Evolutionary conservation across 2,797 vertebrate species (phyloP).

Genomic region (Champsocephalus esox): DNA sequence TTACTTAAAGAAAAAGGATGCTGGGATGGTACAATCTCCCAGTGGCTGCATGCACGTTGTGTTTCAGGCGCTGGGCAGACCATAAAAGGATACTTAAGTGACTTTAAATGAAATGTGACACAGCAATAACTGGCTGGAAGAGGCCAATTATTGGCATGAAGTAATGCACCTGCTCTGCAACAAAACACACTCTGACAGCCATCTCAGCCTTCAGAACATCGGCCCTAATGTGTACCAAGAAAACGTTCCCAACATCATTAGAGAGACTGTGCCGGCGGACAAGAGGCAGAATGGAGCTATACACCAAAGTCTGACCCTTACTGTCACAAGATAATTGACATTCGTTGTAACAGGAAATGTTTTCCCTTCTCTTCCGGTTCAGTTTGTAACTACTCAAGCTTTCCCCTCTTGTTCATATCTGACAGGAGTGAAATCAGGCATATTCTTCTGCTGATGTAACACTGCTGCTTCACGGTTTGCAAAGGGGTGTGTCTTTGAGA

Average conservation of each 20-base stretch:
- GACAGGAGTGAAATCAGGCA: conserved; percentile 38
- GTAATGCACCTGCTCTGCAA: conserved; percentile 11
- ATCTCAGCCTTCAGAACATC: not conserved
- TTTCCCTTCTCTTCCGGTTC: conserved; percentile 7
- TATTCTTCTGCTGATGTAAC: conserved; percentile 44
- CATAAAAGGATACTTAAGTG: conserved; percentile 18
- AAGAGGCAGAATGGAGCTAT: conserved; percentile 1
- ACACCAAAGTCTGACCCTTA: not conserved
- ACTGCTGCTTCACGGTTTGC: conserved; percentile 41
- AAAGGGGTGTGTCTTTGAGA: conserved; percentile 12
- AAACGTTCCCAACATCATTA: conserved; percentile 3
- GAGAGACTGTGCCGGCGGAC: not conserved
- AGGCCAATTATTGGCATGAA: conserved; percentile 25
- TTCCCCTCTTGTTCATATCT: conserved; percentile 17
- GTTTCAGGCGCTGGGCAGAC: conserved; percentile 10
- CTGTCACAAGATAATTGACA: conserved; percentile 9
- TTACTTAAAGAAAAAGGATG: too few species aligned
- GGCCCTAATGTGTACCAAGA: not conserved
- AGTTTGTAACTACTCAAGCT: conserved; percentile 11
- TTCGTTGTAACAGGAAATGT: conserved; percentile 1
- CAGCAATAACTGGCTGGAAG: conserved; percentile 23
- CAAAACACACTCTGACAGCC: conserved; percentile 14
- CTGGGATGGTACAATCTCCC: conserved; percentile 10
- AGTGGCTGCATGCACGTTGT: not conserved
- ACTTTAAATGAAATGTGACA: conserved; percentile 44